Percentiles rank a stretch among this genome's conserved stretches.
These are phyloP conservation scores for Eubasilissa regina DNA, from an alignment of 1,140 invertebrate species.

Conservation along the genomic window DNA sequence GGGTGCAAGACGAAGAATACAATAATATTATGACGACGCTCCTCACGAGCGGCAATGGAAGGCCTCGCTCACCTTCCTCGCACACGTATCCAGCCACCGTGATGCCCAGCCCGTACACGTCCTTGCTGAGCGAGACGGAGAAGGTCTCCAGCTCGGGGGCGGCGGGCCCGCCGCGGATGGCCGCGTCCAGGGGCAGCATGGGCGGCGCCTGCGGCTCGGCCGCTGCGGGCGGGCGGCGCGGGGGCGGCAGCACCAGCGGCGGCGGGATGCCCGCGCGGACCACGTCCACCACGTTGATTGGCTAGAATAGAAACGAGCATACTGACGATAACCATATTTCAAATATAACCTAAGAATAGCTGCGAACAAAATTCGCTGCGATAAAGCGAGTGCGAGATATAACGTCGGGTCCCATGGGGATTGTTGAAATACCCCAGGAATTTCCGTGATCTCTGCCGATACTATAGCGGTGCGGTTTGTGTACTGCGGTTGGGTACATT, in stretches of 20 bases:
- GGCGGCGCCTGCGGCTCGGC: constrained; percentile 63
- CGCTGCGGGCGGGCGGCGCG: constrained; percentile 69
- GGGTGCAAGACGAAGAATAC: too few relatives aligned
- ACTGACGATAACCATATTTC: too few relatives aligned
- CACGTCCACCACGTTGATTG: constrained; percentile 58
- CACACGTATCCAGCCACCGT: constrained; percentile 97
- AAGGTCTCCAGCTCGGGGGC: constrained; percentile 90
- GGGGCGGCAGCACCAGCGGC: constrained; percentile 52
- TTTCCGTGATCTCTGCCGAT: too few relatives aligned
- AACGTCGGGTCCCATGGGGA: too few relatives aligned
- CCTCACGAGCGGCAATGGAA: too few relatives aligned
- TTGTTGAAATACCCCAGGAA: too few relatives aligned
- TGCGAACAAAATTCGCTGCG: too few relatives aligned
- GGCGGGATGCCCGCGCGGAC: constrained; percentile 47
- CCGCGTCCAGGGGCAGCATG: constrained; percentile 73
- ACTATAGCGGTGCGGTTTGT: too few relatives aligned
- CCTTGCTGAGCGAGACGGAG: constrained; percentile 88
- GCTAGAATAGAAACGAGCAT: constrained; percentile 51
- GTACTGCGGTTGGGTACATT: too few relatives aligned
- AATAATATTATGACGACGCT: too few relatives aligned
- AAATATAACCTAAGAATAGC: too few relatives aligned
- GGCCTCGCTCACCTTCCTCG: constrained; percentile 80
- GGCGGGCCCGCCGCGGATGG: constrained; percentile 65
- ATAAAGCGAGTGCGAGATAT: too few relatives aligned
- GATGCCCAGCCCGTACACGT: constrained; percentile 90